Conservation (phyloP, 2,888 invertebrate species). For the Argyresthia albistria region DNA sequence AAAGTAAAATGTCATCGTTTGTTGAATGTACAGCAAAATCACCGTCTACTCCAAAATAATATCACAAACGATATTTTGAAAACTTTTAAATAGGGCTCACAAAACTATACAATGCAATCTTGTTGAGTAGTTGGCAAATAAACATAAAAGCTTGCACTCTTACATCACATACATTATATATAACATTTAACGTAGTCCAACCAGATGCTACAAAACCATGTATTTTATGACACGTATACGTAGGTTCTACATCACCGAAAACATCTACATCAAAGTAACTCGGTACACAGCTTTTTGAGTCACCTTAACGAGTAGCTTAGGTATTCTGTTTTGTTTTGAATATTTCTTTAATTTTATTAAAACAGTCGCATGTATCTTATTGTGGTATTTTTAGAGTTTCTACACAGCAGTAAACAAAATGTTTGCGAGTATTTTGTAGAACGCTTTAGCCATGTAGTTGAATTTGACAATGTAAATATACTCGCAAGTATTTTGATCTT, state of each 20-base stretch:
- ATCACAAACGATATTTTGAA: conserved; percentile 17
- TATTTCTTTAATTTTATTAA: background rate
- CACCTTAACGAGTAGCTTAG: conserved; percentile 11
- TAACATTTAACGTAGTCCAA: conserved; percentile 23
- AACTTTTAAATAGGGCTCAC: conserved; percentile 24
- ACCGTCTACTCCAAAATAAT: conserved; percentile 33
- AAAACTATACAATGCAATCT: conserved; percentile 28
- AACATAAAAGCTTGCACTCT: conserved; percentile 20
- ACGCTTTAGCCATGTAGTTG: background rate
- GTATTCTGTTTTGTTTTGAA: background rate
- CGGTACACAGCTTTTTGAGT: conserved; percentile 18
- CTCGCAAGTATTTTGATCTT: conserved; percentile 1
- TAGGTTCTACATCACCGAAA: conserved; percentile 20
- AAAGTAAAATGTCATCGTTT: conserved; percentile 29
- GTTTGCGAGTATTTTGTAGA: background rate
- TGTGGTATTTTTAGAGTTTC: background rate
- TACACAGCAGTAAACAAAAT: background rate
- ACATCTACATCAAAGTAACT: conserved; percentile 19
- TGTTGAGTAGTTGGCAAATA: conserved; percentile 29
- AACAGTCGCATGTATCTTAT: background rate
- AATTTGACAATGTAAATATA: background rate
- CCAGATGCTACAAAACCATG: background rate
- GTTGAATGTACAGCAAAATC: conserved; percentile 13
- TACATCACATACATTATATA: conserved; percentile 15
- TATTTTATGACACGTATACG: background rate